Evolutionary conservation across 2,888 invertebrate genomes (phyloP), one percentile per base, ranked within the genome.

Genomic region (Stictocephala bisonia): DNA sequence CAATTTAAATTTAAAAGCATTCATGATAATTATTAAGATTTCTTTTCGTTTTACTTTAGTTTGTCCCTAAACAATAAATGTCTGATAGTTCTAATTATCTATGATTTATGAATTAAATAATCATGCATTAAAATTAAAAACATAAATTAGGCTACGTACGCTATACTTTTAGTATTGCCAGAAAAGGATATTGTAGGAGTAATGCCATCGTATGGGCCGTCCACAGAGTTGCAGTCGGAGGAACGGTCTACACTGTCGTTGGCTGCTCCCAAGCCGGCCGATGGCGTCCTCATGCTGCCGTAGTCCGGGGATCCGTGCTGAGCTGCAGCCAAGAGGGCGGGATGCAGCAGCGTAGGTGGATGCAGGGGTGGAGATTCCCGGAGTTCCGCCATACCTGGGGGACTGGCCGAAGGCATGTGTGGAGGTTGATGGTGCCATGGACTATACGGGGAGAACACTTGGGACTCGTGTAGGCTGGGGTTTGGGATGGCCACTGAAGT

Each of bases 121-220:
- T n/a, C n/a, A n/a, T n/a, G n/a, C n/a, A n/a, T n/a, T n/a, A n/a
- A n/a, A n/a, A n/a, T n/a, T n/a, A n/a, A n/a, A n/a, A n/a, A n/a
- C n/a, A n/a, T n/a, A n/a, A n/a, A n/a, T n/a, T n/a, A n/a, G n/a
- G n/a, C n/a, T n/a, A n/a, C n/a, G n/a, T n/a, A n/a, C n/a, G n/a
- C n/a, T n/a, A n/a, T n/a, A n/a, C n/a, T n/a, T n/a, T n/a, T n/a
- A n/a, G n/a, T n/a, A 35, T 50, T 35, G 72, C 66, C 53, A 66
- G 88, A 90, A 94, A 95, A 95, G 93, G 95, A 95, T 94, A 96
- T 95, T 90, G 95, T 94, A 91, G 95, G 94, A 88, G 94, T 93
- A 87, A 94, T 90, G 85, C 94, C 94, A 85, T 95, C 96, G 88
- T 94, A 95, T 83, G 91, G 91, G 86, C 94, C 92, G 86, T 95